These are phyloP conservation scores for Anastrepha ludens DNA, from an alignment of 1,140 invertebrate genomes.

Conservation along the genomic window DNA sequence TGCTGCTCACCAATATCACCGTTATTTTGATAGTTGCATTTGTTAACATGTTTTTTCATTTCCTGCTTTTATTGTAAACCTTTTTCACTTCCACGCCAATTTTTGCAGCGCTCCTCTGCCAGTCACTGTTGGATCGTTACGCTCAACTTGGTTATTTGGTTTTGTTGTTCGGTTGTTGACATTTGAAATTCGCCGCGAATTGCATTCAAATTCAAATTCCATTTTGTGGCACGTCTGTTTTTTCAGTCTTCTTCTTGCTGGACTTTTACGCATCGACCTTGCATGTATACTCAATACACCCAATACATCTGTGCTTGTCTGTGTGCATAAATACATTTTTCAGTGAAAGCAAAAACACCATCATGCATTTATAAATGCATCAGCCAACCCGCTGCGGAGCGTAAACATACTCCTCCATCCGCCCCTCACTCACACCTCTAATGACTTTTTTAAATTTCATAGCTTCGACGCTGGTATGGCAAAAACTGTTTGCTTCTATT, in stretches of 20 bases:
- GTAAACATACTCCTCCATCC: not conserved
- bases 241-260: not conserved
- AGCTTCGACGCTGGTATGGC: not conserved
- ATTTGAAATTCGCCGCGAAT: slow-evolving; percentile 24
- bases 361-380: slow-evolving; percentile 9
- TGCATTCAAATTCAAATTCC: slow-evolving; percentile 24
- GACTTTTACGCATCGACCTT: not conserved
- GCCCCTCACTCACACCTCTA: not conserved
- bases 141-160: not conserved
- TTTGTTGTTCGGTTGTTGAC: slow-evolving; percentile 20
- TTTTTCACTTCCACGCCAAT: not conserved
- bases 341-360: not conserved
- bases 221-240: slow-evolving; percentile 21
- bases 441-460: slow-evolving; percentile 19
- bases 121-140: not conserved
- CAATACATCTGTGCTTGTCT: not conserved
- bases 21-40: not conserved
- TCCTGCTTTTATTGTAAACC: too few species aligned
- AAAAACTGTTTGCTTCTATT: not conserved
- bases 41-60: too few species aligned
- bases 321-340: not conserved
- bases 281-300: not conserved
- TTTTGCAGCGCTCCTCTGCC: not conserved
- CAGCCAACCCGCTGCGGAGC: not conserved
- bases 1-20: not conserved